phyloP scores from a whole-genome alignment of 2,113 vertebrate species.

The Reinhardtius hippoglossoides region DNA sequence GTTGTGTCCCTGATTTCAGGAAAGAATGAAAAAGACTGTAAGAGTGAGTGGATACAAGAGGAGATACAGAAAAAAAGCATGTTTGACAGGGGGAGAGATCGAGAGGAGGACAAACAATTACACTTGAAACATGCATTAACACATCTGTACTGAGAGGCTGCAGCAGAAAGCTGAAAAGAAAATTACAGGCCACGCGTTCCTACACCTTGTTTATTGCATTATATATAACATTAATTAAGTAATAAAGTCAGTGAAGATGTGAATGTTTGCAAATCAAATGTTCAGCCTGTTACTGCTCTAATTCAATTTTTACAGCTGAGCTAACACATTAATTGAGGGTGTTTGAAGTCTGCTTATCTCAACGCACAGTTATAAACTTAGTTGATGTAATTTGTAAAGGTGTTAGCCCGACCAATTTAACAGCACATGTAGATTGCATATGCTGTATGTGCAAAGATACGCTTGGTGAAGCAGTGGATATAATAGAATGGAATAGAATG shows the following conservation, averaged over 20 bases:
- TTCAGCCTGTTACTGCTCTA: conserved; percentile 37
- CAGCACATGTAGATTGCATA: not conserved
- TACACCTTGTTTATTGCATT: conserved; percentile 29
- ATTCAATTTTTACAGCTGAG: conserved; percentile 31
- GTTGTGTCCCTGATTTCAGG: too few relatives aligned
- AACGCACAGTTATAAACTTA: conserved; percentile 9
- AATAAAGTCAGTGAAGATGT: conserved; percentile 53
- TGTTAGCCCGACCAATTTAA: not conserved
- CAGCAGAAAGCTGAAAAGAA: conserved; percentile 10
- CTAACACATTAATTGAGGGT: conserved; percentile 34
- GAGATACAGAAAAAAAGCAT: too few relatives aligned
- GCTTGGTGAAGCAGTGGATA: not conserved
- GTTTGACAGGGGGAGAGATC: not conserved
- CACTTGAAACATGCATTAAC: not conserved
- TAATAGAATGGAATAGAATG: not conserved
- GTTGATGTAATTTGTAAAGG: conserved; percentile 17
- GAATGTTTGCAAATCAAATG: conserved; percentile 58
- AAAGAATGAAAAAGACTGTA: too few relatives aligned
- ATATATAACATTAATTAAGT: conserved; percentile 44
- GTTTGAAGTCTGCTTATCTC: conserved; percentile 30
- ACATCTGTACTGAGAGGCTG: not conserved
- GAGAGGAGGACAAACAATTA: not conserved
- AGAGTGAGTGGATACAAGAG: too few relatives aligned
- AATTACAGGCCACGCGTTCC: conserved; percentile 15
- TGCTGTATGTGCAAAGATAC: not conserved